Evolutionary conservation across 2,888 invertebrate species (phyloP).

Genomic region (Drosophila tripunctata): DNA sequence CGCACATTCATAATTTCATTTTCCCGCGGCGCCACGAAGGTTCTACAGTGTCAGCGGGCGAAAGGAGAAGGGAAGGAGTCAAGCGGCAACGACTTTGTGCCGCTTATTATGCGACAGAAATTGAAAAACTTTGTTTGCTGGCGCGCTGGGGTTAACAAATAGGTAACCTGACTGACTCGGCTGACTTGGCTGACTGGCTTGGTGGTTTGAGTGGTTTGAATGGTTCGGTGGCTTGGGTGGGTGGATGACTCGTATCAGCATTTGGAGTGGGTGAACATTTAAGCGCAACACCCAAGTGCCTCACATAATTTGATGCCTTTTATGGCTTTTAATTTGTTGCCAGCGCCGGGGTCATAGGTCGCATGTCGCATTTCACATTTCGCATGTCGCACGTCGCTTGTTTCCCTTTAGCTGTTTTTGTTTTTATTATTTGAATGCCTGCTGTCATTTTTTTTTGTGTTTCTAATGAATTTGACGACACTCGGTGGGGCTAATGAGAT

Average conservation of each 20-base stretch:
- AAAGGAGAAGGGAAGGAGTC: background rate
- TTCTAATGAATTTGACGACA: conserved; percentile 57
- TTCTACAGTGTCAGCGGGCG: background rate
- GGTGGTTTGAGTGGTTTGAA: background rate
- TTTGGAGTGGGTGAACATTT: conserved; percentile 44
- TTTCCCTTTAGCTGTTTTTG: background rate
- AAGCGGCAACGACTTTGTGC: conserved; percentile 52
- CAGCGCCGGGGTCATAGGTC: conserved; percentile 46
- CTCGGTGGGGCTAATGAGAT: conserved; percentile 58
- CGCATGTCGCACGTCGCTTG: conserved; percentile 39
- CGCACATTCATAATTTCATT: conserved; percentile 81
- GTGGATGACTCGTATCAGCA: conserved; percentile 2
- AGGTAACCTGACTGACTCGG: conserved; percentile 48
- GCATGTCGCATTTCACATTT: conserved; percentile 41
- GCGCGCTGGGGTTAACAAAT: conserved; percentile 79
- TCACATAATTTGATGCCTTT: conserved; percentile 80
- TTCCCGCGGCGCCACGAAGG: conserved; percentile 58
- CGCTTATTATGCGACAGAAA: conserved; percentile 81
- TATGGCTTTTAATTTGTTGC: conserved; percentile 78
- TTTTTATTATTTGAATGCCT: conserved; percentile 31
- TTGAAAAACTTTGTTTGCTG: conserved; percentile 81
- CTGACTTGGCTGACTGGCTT: conserved; percentile 4
- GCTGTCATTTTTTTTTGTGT: conserved; percentile 33
- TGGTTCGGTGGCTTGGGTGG: background rate
- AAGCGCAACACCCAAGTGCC: conserved; percentile 70